These are phyloP conservation scores for Stenurella melanura DNA, from an alignment of 2,888 invertebrate genomes.

Conservation along the genomic window DNA sequence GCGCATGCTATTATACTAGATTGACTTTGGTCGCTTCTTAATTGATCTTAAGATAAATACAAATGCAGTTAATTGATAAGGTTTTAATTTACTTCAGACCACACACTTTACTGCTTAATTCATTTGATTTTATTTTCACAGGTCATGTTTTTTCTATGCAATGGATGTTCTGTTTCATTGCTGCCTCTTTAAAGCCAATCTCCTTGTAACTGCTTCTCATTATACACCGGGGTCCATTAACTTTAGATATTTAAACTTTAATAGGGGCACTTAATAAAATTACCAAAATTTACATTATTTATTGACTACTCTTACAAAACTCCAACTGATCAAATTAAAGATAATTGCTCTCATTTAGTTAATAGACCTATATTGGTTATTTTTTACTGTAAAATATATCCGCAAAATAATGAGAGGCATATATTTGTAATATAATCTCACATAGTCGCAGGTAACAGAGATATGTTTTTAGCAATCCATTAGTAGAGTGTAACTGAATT, in stretches of 20 bases:
- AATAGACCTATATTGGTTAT: not conserved
- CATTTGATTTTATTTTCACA: constrained; percentile 31
- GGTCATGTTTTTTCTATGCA: constrained; percentile 34
- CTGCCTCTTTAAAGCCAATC: constrained; percentile 4
- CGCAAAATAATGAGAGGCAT: not conserved
- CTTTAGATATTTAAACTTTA: constrained; percentile 13
- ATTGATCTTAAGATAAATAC: constrained; percentile 50
- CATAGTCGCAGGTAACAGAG: too few relatives aligned
- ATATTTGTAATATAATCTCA: too few relatives aligned
- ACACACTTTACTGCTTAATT: constrained; percentile 40
- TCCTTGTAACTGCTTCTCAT: constrained; percentile 8
- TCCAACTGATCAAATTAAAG: not conserved
- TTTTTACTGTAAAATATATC: not conserved
- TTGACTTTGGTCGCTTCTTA: constrained; percentile 46
- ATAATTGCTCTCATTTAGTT: constrained; percentile 17
- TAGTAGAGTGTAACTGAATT: too few relatives aligned
- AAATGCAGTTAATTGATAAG: constrained; percentile 50
- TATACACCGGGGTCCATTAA: not conserved
- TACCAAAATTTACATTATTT: constrained; percentile 24
- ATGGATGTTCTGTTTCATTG: not conserved
- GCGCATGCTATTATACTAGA: constrained; percentile 47
- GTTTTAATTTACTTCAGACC: constrained; percentile 49
- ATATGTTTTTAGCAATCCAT: too few relatives aligned
- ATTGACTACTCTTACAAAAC: not conserved
- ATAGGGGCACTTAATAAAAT: constrained; percentile 16